Evolutionary conservation across 2,888 invertebrate genomes (phyloP).

Genomic region (Ischnura elegans): DNA sequence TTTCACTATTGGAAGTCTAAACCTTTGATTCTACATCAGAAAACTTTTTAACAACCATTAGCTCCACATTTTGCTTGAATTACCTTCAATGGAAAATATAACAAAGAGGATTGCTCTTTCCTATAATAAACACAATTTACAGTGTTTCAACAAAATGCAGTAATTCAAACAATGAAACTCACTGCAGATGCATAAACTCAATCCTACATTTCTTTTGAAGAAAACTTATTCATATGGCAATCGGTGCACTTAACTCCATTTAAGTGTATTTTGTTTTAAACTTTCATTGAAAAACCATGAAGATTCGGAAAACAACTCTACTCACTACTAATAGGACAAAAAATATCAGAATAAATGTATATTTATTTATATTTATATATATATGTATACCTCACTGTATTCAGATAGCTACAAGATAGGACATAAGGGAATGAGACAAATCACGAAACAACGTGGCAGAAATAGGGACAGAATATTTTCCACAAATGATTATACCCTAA

Average conservation of each 20-base stretch:
- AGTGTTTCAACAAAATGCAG: slow-evolving; percentile 1
- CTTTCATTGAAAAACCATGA: slow-evolving; percentile 69
- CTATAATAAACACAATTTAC: neutral
- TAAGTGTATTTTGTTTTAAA: slow-evolving; percentile 61
- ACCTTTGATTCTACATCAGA: slow-evolving; percentile 20
- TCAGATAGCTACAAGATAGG: slow-evolving; percentile 69
- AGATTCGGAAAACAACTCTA: slow-evolving; percentile 74
- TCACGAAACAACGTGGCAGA: neutral
- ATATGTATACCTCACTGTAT: slow-evolving; percentile 69
- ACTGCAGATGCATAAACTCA: slow-evolving; percentile 27
- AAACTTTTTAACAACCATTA: slow-evolving; percentile 27
- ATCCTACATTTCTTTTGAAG: slow-evolving; percentile 12
- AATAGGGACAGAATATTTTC: neutral
- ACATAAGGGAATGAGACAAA: slow-evolving; percentile 54
- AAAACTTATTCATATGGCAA: slow-evolving; percentile 15
- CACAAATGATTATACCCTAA: neutral
- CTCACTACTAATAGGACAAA: slow-evolving; percentile 74
- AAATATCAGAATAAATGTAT: slow-evolving; percentile 70
- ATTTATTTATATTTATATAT: slow-evolving; percentile 68
- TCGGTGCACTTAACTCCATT: slow-evolving; percentile 53
- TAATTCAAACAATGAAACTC: neutral
- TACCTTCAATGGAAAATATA: neutral
- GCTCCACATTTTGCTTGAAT: slow-evolving; percentile 6
- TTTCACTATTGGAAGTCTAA: slow-evolving; percentile 1
- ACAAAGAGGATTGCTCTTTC: neutral